These are phyloP conservation scores for Hycleus cichorii DNA, from an alignment of 1,140 invertebrate species.

Conservation along the genomic window DNA sequence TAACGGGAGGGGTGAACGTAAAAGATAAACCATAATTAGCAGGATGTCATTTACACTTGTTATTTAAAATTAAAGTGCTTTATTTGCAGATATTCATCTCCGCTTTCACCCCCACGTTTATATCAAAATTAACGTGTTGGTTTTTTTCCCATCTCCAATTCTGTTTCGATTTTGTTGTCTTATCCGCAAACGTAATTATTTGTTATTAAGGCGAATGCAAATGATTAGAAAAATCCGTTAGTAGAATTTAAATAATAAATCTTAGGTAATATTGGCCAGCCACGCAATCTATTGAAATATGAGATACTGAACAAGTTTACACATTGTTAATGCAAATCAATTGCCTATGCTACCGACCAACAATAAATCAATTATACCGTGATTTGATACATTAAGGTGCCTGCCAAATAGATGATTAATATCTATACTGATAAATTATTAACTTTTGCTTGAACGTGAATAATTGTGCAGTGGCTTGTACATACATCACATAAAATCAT, in stretches of 20 bases:
- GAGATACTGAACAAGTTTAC: slow-evolving; percentile 33
- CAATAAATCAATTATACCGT: slow-evolving; percentile 36
- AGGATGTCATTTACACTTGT: slow-evolving; percentile 41
- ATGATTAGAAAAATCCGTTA: too few relatives aligned
- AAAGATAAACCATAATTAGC: slow-evolving; percentile 42
- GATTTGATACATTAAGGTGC: slow-evolving; percentile 37
- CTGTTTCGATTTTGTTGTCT: background rate
- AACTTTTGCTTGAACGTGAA: slow-evolving; percentile 23
- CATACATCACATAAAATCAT: slow-evolving; percentile 2
- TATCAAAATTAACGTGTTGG: slow-evolving; percentile 17
- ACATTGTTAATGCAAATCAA: slow-evolving; percentile 39
- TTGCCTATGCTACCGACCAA: slow-evolving; percentile 34
- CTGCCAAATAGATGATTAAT: slow-evolving; percentile 33
- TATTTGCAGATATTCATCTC: slow-evolving; percentile 33
- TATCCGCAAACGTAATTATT: background rate
- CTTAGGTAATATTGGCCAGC: slow-evolving; percentile 19
- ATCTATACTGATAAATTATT: slow-evolving; percentile 34
- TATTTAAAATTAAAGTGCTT: slow-evolving; percentile 41
- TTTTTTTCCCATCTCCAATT: background rate
- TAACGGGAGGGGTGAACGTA: slow-evolving; percentile 31
- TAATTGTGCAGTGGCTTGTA: slow-evolving; percentile 21
- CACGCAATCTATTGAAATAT: slow-evolving; percentile 32
- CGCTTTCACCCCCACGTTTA: slow-evolving; percentile 19
- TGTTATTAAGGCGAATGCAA: too few relatives aligned
- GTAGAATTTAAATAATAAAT: slow-evolving; percentile 5